These are phyloP conservation scores for Craniophora ligustri DNA, from an alignment of 2,888 invertebrate species.

Conservation along the genomic window DNA sequence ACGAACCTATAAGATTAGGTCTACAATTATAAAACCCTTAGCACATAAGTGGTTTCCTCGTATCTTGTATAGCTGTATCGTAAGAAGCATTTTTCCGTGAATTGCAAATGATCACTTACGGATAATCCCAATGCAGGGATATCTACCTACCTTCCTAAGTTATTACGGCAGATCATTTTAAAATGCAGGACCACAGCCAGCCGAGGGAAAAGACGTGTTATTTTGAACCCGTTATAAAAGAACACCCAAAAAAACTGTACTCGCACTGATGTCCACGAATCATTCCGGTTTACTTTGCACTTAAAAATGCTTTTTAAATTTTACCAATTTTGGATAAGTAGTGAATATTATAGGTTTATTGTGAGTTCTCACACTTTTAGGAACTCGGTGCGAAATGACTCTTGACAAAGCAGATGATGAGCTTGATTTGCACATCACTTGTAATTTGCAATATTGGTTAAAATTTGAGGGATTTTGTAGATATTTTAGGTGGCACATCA, in stretches of 20 bases:
- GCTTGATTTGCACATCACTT: background rate
- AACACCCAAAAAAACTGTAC: conserved; percentile 44
- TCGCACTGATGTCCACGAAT: conserved; percentile 37
- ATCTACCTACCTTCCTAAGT: conserved; percentile 3
- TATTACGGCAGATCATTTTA: conserved; percentile 6
- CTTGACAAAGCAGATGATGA: background rate
- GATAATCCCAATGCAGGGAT: conserved; percentile 12
- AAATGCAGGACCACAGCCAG: conserved; percentile 7
- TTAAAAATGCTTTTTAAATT: conserved; percentile 22
- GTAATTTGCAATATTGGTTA: background rate
- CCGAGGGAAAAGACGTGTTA: conserved; percentile 36
- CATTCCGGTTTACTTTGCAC: conserved; percentile 42
- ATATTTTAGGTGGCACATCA: no score
- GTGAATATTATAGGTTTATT: background rate
- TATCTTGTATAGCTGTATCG: background rate
- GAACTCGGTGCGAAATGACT: no score
- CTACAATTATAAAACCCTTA: no score
- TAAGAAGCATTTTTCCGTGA: conserved; percentile 8
- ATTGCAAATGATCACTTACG: conserved; percentile 12
- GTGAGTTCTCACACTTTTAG: no score
- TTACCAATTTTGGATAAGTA: conserved; percentile 7
- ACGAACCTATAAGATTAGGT: no score
- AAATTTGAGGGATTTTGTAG: no score
- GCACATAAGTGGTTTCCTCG: no score
- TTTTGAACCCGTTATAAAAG: conserved; percentile 50